phyloP scores from a whole-genome alignment of 1,140 invertebrate genomes.

The Drosophila bocqueti region DNA sequence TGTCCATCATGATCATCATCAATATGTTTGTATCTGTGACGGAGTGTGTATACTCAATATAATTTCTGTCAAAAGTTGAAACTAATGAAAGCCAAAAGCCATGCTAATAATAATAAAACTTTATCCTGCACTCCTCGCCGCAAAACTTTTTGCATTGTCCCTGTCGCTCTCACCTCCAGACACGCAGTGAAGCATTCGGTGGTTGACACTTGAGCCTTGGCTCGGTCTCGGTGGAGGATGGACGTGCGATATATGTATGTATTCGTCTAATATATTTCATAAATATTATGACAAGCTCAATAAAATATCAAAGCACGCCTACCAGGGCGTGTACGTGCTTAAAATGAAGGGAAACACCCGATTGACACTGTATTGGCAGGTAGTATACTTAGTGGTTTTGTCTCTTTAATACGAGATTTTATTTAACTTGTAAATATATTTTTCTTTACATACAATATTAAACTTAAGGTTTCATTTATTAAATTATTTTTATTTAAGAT shows the following conservation, averaged over 20 bases:
- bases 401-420: too few relatives aligned
- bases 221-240: constrained; percentile 17
- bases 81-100: constrained; percentile 78
- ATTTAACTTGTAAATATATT: neutral
- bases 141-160: constrained; percentile 72
- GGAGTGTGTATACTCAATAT: constrained; percentile 67
- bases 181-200: constrained; percentile 24
- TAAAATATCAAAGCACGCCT: constrained; percentile 78
- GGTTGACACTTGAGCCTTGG: constrained; percentile 44
- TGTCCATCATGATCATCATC: constrained; percentile 70
- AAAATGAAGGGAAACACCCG: constrained; percentile 36
- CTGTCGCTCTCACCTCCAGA: constrained; percentile 29
- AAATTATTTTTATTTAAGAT: too few relatives aligned
- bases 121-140: constrained; percentile 50
- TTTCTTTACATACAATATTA: neutral
- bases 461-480: neutral
- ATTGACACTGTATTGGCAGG: neutral
- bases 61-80: constrained; percentile 83
- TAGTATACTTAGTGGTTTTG: neutral
- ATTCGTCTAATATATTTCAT: constrained; percentile 69
- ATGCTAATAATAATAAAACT: constrained; percentile 82
- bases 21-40: constrained; percentile 43
- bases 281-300: constrained; percentile 82
- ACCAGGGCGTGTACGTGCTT: constrained; percentile 61
- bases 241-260: constrained; percentile 40